Evolutionary conservation across 2,888 invertebrate genomes (phyloP), one percentile per base, ranked within the genome.

Genomic region (Orthonychiurus folsomi): DNA sequence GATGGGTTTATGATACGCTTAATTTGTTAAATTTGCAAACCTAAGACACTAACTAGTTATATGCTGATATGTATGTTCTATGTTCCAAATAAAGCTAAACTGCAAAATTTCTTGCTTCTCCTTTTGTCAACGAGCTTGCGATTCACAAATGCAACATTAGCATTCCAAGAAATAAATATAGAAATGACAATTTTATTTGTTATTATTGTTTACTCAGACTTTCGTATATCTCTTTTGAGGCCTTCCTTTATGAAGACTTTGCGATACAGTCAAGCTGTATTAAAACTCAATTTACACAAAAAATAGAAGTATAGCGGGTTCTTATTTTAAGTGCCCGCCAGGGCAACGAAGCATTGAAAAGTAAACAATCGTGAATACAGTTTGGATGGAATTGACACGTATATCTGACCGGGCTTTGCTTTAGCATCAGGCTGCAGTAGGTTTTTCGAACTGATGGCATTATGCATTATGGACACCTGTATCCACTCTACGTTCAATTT

Each of bases 231-330:
- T 57, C 79, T 76, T 57, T 75, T 73, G 70, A 80, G 75, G n/a
- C 78, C 77, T 65, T 80, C 79, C 28, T 77, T 77, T 70, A 80
- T 75, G 66, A 77, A 79, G 26, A 77, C 75, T 1, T 80, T 80
- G 65, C 80, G 73, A 62, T 76, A 73, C 56, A 78, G 71, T 0
- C 76, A 75, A 0, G 80, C 62, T 9, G 78, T 74, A 58, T 77
- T 75, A 59, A 78, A 76, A 2, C 79, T 78, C 77, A 79, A 63
- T 78, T 79, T 50, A 79, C 78, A 59, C 78, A 79, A 61, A 80
- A 75, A 69, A n/a, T n/a, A n/a, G n/a, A n/a, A n/a, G n/a, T n/a
- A n/a, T n/a, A n/a, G n/a, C n/a, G n/a, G n/a, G n/a, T n/a, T n/a
- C n/a, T n/a, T n/a, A n/a, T n/a, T n/a, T n/a, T n/a, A n/a, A n/a